Conservation (phyloP, 1,140 invertebrate genomes). For the Drosophila novamexicana region DNA sequence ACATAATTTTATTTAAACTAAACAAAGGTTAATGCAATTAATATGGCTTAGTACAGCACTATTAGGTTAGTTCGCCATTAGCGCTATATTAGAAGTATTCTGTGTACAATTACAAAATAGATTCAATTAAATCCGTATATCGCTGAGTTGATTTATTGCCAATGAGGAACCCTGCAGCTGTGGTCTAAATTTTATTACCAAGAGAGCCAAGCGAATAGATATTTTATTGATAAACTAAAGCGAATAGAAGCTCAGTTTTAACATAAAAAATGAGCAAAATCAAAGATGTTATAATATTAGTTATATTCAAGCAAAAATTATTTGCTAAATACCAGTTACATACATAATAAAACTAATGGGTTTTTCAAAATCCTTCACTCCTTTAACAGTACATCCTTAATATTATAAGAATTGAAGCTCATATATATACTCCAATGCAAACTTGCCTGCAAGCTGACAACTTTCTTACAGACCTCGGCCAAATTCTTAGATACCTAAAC, state of each 20-base stretch:
- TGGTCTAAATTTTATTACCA: not conserved
- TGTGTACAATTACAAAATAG: slow-evolving; percentile 23
- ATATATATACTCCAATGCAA: too few relatives aligned
- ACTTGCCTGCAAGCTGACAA: not conserved
- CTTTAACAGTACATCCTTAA: too few relatives aligned
- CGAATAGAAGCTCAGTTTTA: not conserved
- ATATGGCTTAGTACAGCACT: slow-evolving; percentile 13
- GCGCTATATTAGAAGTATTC: not conserved
- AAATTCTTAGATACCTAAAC: not conserved
- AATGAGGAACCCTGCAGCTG: not conserved
- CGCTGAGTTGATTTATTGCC: slow-evolving; percentile 41
- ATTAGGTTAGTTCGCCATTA: slow-evolving; percentile 9
- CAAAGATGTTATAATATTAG: too few relatives aligned
- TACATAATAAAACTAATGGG: too few relatives aligned
- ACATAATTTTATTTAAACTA: slow-evolving; percentile 65
- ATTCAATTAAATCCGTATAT: slow-evolving; percentile 5
- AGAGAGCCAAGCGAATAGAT: not conserved
- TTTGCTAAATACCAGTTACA: too few relatives aligned
- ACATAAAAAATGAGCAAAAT: not conserved
- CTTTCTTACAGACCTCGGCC: not conserved
- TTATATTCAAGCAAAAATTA: too few relatives aligned
- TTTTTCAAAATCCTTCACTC: too few relatives aligned
- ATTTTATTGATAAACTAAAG: not conserved
- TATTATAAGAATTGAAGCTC: too few relatives aligned
- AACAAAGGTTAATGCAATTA: slow-evolving; percentile 66